These are phyloP conservation scores for Lagopus leucura DNA, from an alignment of 2,113 vertebrate genomes.

Conservation along the genomic window DNA sequence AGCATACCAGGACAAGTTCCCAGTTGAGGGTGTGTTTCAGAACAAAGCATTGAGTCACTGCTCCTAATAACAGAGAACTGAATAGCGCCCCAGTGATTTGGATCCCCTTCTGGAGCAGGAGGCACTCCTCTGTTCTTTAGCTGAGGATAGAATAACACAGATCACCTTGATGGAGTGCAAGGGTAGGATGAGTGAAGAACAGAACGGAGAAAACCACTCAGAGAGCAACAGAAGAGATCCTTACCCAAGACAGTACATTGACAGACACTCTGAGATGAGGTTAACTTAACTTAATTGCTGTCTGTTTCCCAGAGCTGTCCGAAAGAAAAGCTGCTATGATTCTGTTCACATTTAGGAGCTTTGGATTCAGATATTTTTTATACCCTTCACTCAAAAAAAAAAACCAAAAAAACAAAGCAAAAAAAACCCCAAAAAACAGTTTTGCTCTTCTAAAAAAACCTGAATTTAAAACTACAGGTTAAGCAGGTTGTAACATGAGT, in stretches of 20 bases:
- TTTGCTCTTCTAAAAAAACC: neutral
- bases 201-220: neutral
- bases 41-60: neutral
- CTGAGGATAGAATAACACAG: neutral
- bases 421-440: accelerated
- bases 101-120: neutral
- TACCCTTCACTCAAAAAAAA: neutral
- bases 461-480: neutral
- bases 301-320: neutral
- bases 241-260: neutral
- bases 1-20: neutral
- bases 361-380: neutral
- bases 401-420: too few relatives aligned
- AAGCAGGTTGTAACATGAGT: neutral
- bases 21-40: neutral
- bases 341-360: neutral
- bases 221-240: neutral
- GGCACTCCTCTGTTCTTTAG: neutral
- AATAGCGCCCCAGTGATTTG: neutral
- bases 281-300: too few relatives aligned
- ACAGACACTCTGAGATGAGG: accelerated
- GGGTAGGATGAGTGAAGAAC: neutral
- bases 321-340: neutral
- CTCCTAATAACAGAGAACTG: neutral
- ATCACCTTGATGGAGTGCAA: neutral